Evolutionary conservation across 2,113 vertebrate genomes (phyloP).

Genomic region (Helogale parvula): DNA sequence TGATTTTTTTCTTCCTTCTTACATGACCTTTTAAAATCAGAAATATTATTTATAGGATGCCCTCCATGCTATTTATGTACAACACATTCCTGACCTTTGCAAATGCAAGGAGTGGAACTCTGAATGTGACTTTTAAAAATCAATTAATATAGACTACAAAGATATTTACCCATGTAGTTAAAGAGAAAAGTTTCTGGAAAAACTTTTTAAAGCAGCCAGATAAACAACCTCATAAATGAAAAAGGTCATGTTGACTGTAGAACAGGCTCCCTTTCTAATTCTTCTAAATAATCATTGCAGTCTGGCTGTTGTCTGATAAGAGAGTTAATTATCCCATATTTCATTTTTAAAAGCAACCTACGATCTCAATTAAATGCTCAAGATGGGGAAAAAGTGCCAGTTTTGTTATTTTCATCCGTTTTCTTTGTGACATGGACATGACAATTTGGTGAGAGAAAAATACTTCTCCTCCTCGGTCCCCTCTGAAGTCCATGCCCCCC

Average conservation of each 20-base stretch:
- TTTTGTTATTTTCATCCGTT: slow-evolving; percentile 51
- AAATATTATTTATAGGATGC: slow-evolving; percentile 63
- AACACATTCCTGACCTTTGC: slow-evolving; percentile 74
- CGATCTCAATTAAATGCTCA: slow-evolving; percentile 73
- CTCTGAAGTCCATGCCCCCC: not conserved
- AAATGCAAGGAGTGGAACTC: slow-evolving; percentile 47
- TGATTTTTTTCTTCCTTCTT: slow-evolving; percentile 24
- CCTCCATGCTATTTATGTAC: not conserved
- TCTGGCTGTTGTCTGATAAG: slow-evolving; percentile 68
- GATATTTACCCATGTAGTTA: slow-evolving; percentile 63
- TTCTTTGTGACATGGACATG: slow-evolving; percentile 43
- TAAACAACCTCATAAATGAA: slow-evolving; percentile 71
- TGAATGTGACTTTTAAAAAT: slow-evolving; percentile 69
- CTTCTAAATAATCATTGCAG: slow-evolving; percentile 58
- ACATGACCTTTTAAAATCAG: slow-evolving; percentile 71
- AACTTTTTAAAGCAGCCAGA: slow-evolving; percentile 68
- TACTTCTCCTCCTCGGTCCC: not conserved
- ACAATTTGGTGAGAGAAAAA: slow-evolving; percentile 48
- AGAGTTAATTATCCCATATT: slow-evolving; percentile 67
- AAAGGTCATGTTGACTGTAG: slow-evolving; percentile 67
- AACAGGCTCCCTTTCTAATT: slow-evolving; percentile 52
- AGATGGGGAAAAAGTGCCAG: not conserved
- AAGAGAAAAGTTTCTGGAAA: slow-evolving; percentile 13
- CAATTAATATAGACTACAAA: slow-evolving; percentile 68
- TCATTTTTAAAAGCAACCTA: slow-evolving; percentile 74